phyloP scores from a whole-genome alignment of 2,797 vertebrate genomes.

The Valencia hispanica region DNA sequence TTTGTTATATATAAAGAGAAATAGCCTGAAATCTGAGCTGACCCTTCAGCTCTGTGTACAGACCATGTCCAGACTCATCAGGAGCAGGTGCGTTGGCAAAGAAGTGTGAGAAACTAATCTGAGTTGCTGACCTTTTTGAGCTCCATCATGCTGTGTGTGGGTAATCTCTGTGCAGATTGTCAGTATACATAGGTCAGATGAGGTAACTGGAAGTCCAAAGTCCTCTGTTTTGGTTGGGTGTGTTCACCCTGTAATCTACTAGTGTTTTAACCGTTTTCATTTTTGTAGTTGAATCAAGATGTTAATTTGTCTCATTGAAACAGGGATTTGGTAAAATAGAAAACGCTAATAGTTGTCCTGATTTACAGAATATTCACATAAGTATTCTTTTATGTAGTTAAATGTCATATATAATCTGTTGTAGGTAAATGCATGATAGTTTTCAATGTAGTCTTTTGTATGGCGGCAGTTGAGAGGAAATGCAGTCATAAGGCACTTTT shows the following conservation, averaged over 20 bases:
- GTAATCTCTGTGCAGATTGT: conserved; percentile 57
- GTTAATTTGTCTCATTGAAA: neutral
- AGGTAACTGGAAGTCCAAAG: conserved; percentile 19
- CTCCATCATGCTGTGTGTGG: conserved; percentile 51
- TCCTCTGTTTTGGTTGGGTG: conserved; percentile 16
- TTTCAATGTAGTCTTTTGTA: neutral
- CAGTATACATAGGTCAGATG: conserved; percentile 37
- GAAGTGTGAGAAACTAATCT: conserved; percentile 71
- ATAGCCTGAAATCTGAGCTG: conserved; percentile 8
- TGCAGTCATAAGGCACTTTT: too few relatives aligned
- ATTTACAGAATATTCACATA: neutral
- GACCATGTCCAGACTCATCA: conserved; percentile 39
- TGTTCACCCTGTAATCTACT: neutral
- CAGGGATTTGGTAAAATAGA: neutral
- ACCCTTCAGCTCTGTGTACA: conserved; percentile 9
- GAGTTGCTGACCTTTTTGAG: conserved; percentile 67
- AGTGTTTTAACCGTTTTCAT: neutral
- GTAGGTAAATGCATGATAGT: too few relatives aligned
- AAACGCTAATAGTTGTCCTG: neutral
- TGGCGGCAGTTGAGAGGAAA: neutral
- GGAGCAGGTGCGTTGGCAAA: conserved; percentile 53
- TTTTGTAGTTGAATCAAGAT: neutral
- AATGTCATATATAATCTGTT: too few relatives aligned
- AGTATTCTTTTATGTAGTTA: neutral
- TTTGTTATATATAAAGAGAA: conserved; percentile 18